Evolutionary conservation across 2,888 invertebrate species (phyloP).

Genomic region (Ashinkailepas kermadecensis): DNA sequence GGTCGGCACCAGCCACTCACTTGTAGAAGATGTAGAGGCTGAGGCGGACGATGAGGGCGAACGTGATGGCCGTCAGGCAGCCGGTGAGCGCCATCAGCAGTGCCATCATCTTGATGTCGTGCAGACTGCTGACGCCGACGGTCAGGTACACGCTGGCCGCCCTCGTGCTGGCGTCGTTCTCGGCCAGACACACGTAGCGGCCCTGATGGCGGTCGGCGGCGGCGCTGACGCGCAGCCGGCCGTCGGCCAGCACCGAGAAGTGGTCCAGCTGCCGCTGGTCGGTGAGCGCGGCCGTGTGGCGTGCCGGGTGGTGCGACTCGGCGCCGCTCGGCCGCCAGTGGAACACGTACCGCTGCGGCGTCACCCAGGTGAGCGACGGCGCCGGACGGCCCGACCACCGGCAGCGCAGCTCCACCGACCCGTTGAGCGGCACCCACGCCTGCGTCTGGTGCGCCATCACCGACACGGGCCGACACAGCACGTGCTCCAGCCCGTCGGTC

Average conservation of each 20-base stretch:
- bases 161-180: constrained; percentile 71
- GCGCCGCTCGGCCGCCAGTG: constrained; percentile 20
- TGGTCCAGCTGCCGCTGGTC: constrained; percentile 38
- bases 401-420: constrained; percentile 32
- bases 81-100: constrained; percentile 70
- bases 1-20: constrained; percentile 47
- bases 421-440: constrained; percentile 26
- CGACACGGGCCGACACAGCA: constrained; percentile 28
- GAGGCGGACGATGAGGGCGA: constrained; percentile 72
- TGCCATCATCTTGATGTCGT: constrained; percentile 73
- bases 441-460: constrained; percentile 26
- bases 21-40: constrained; percentile 60
- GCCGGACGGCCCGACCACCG: constrained; percentile 31
- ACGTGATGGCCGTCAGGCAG: constrained; percentile 66
- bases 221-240: constrained; percentile 67
- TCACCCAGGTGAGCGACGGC: constrained; percentile 31
- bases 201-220: constrained; percentile 60
- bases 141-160: constrained; percentile 67
- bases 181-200: constrained; percentile 73
- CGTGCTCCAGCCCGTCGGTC: constrained; percentile 25
- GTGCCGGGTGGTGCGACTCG: constrained; percentile 11
- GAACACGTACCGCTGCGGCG: constrained; percentile 30
- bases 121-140: constrained; percentile 77
- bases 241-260: constrained; percentile 63
- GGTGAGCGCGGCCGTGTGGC: constrained; percentile 19